phyloP scores from a whole-genome alignment of 2,113 vertebrate species.

The Pelecanus crispus region DNA sequence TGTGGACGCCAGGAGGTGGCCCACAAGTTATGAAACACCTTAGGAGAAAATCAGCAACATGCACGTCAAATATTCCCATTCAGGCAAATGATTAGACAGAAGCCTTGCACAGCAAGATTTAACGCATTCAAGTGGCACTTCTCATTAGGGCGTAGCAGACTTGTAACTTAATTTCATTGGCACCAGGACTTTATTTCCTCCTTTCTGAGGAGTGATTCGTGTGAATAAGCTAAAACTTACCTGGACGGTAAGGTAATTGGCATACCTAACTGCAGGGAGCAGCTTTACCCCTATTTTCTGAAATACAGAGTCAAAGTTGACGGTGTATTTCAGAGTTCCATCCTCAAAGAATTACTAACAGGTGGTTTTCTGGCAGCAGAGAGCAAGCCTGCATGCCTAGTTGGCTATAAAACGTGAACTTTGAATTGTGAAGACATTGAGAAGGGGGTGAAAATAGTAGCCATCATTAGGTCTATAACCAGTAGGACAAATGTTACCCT shows the following conservation, averaged over 20 bases:
- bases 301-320: background rate
- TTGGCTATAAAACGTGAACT: conserved; percentile 56
- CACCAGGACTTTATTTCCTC: background rate
- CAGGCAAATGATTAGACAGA: background rate
- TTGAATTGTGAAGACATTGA: conserved; percentile 41
- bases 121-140: background rate
- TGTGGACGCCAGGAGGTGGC: background rate
- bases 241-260: background rate
- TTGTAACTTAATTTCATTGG: background rate
- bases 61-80: background rate
- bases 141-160: background rate
- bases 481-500: background rate
- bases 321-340: background rate
- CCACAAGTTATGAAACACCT: conserved; percentile 39
- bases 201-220: background rate
- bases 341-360: background rate
- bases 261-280: background rate
- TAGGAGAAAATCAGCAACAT: conserved; percentile 10
- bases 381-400: background rate
- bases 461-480: conserved; percentile 50
- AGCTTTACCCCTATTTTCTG: background rate
- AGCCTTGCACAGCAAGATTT: background rate
- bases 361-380: background rate
- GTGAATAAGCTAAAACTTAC: background rate
- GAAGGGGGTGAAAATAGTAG: background rate